Conservation (phyloP, 2,888 invertebrate genomes). For the Lithophane ornitopus region DNA sequence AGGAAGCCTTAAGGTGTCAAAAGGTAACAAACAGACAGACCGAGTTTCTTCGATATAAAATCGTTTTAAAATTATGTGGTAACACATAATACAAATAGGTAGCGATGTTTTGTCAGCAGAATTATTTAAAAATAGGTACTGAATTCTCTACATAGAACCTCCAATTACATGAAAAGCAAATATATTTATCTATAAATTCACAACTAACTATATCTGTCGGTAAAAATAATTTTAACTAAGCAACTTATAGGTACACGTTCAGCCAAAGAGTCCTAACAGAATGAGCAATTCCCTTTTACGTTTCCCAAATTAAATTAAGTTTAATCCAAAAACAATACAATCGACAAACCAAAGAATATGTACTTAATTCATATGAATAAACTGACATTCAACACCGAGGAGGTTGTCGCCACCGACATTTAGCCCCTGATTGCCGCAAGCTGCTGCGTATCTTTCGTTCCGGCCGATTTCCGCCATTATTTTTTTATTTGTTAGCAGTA, state of each 20-base stretch:
- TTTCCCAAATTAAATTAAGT: not conserved
- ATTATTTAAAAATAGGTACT: not conserved
- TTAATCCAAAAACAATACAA: not conserved
- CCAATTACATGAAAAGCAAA: not conserved
- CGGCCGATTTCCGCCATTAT: not conserved
- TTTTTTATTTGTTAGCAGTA: not conserved
- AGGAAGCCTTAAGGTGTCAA: too few relatives aligned
- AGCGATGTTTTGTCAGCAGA: too few relatives aligned
- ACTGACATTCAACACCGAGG: not conserved
- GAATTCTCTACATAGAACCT: not conserved
- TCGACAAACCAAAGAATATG: not conserved
- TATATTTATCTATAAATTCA: not conserved
- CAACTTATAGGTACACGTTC: not conserved
- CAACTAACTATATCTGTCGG: not conserved
- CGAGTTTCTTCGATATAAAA: not conserved
- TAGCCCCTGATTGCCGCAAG: not conserved
- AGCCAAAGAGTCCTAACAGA: not conserved
- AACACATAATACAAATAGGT: too few relatives aligned
- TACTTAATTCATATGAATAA: not conserved
- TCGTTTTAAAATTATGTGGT: not conserved
- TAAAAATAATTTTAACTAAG: not conserved
- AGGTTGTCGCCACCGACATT: not conserved
- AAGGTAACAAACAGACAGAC: too few relatives aligned
- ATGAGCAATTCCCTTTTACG: not conserved
- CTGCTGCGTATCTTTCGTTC: not conserved